A percentile compares a stretch with the other conserved stretches of the same genome.
phyloP scores from a whole-genome alignment of 2,888 invertebrate genomes.

The Drosophila lutescens region DNA sequence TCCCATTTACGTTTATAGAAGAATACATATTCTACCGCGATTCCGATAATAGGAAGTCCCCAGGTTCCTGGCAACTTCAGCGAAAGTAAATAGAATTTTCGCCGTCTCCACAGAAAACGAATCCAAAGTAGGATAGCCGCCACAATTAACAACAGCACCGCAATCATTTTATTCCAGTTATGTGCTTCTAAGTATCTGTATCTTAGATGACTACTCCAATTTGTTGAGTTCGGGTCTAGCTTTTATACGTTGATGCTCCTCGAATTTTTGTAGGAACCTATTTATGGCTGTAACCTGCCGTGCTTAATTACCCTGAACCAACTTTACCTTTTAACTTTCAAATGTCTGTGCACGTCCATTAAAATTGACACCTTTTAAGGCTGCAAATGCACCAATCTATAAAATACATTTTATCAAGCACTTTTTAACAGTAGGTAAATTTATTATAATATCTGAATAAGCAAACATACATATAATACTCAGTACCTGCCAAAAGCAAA shows the following conservation, averaged over 20 bases:
- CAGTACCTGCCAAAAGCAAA: background rate
- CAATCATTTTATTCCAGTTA: slow-evolving; percentile 21
- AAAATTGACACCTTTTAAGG: background rate
- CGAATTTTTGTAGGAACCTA: background rate
- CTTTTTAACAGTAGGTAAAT: background rate
- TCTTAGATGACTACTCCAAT: background rate
- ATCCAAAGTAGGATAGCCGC: slow-evolving; percentile 55
- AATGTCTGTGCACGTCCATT: background rate
- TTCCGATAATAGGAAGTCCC: slow-evolving; percentile 70
- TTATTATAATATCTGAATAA: background rate
- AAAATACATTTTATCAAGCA: background rate
- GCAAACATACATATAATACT: background rate
- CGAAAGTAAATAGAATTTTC: slow-evolving; percentile 66
- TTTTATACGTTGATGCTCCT: background rate
- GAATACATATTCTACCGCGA: slow-evolving; percentile 31
- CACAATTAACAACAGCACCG: slow-evolving; percentile 33
- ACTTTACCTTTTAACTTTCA: background rate
- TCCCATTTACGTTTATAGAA: background rate
- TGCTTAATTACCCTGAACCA: background rate
- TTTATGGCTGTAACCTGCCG: background rate
- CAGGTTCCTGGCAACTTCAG: slow-evolving; percentile 66
- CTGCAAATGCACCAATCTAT: too few species aligned
- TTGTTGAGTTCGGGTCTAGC: background rate
- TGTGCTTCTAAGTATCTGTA: background rate
- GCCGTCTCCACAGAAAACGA: slow-evolving; percentile 69